phyloP scores from a whole-genome alignment of 2,113 vertebrate genomes.

The Upupa epops region DNA sequence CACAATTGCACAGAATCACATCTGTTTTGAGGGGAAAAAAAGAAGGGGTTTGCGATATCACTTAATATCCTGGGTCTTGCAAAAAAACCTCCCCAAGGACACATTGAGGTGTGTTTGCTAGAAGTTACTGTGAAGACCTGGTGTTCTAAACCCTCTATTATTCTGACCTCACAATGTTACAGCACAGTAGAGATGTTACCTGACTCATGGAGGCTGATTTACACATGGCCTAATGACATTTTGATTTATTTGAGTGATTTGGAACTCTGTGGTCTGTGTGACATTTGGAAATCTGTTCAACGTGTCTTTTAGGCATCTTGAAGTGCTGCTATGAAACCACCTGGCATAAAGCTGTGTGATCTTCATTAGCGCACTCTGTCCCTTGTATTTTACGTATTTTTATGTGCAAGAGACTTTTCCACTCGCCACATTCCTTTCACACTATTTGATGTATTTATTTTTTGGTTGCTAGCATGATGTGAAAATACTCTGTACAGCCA shows the following conservation, averaged over 20 bases:
- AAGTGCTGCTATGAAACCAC: not conserved
- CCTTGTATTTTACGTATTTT: not conserved
- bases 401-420: not conserved
- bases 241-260: not conserved
- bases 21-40: not conserved
- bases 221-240: not conserved
- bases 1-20: not conserved
- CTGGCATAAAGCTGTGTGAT: not conserved
- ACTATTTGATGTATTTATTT: constrained; percentile 60
- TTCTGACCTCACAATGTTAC: not conserved
- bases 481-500: constrained; percentile 44
- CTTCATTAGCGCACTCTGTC: not conserved
- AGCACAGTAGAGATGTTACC: not conserved
- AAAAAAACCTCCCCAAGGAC: not conserved
- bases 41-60: not conserved
- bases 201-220: not conserved
- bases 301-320: not conserved
- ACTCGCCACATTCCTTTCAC: constrained; percentile 20
- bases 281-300: not conserved
- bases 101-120: not conserved
- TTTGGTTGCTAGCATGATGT: constrained; percentile 20
- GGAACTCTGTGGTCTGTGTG: not conserved
- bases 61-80: not conserved
- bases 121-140: not conserved
- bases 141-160: not conserved